Percentiles rank a stretch among this genome's conserved stretches.
These are phyloP conservation scores for Electrona antarctica DNA, from an alignment of 2,113 vertebrate genomes.

Conservation along the genomic window DNA sequence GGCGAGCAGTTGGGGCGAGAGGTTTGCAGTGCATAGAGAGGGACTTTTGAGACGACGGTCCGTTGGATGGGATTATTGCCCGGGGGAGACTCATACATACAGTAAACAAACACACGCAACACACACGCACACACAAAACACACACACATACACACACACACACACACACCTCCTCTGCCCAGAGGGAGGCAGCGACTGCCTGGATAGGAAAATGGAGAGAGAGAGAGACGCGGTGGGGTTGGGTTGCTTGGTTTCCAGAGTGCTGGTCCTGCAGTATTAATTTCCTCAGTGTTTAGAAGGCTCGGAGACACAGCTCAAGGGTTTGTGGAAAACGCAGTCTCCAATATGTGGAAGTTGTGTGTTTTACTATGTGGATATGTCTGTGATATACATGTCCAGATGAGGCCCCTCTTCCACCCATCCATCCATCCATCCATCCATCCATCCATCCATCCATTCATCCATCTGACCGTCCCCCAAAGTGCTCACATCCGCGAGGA, in stretches of 20 bases:
- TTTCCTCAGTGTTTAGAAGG: neutral
- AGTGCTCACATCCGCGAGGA: constrained; percentile 86
- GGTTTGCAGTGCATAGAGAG: constrained; percentile 78
- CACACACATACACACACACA: constrained; percentile 28
- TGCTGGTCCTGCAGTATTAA: neutral
- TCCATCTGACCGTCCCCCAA: constrained; percentile 10
- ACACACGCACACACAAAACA: constrained; percentile 29
- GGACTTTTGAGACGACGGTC: constrained; percentile 57
- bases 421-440: constrained; percentile 3
- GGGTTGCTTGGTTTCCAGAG: constrained; percentile 34
- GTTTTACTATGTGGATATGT: constrained; percentile 18
- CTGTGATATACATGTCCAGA: constrained; percentile 46
- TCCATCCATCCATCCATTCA: neutral
- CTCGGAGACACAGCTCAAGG: neutral
- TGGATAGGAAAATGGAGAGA: constrained; percentile 37
- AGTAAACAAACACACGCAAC: constrained; percentile 12
- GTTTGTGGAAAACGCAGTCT: constrained; percentile 22
- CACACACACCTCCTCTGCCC: constrained; percentile 36
- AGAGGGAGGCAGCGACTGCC: constrained; percentile 22
- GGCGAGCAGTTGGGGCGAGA: constrained; percentile 64
- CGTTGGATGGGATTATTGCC: constrained; percentile 66
- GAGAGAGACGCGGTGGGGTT: constrained; percentile 35
- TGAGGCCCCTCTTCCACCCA: constrained; percentile 30
- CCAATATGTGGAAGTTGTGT: constrained; percentile 15
- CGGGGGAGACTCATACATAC: constrained; percentile 14